These are phyloP conservation scores for Hemibagrus guttatus DNA, from an alignment of 2,797 vertebrate species.

Conservation along the genomic window DNA sequence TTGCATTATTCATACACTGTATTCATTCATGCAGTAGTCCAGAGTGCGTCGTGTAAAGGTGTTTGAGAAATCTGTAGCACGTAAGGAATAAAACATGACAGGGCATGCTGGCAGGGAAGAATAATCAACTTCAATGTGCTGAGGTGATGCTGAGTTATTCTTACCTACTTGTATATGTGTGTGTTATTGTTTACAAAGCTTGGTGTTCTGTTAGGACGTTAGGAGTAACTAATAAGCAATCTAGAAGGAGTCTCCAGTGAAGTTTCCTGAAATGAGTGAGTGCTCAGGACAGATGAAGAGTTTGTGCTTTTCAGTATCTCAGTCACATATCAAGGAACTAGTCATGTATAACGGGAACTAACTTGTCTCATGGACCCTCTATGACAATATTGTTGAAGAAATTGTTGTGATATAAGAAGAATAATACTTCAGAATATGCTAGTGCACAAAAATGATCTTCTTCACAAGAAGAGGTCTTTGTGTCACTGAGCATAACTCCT, in stretches of 20 bases:
- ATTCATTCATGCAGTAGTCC: not conserved
- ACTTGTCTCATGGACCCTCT: not conserved
- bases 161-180: not conserved
- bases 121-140: not conserved
- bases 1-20: not conserved
- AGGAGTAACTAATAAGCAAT: too few species aligned
- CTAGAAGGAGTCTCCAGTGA: too few species aligned
- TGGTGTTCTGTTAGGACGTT: not conserved
- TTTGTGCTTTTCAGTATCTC: not conserved
- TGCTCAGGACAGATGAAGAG: not conserved
- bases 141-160: not conserved
- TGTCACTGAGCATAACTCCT: too few species aligned
- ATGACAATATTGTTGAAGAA: too few species aligned
- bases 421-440: not conserved
- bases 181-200: not conserved
- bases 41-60: not conserved
- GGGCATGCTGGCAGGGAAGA: not conserved
- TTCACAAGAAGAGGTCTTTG: not conserved
- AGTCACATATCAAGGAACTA: not conserved
- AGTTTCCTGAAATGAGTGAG: not conserved
- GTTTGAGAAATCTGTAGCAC: not conserved
- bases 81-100: not conserved
- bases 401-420: not conserved
- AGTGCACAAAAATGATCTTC: not conserved
- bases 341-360: not conserved